Conservation (phyloP, 23 tunicate species). For the Clavelina lepadiformis region DNA sequence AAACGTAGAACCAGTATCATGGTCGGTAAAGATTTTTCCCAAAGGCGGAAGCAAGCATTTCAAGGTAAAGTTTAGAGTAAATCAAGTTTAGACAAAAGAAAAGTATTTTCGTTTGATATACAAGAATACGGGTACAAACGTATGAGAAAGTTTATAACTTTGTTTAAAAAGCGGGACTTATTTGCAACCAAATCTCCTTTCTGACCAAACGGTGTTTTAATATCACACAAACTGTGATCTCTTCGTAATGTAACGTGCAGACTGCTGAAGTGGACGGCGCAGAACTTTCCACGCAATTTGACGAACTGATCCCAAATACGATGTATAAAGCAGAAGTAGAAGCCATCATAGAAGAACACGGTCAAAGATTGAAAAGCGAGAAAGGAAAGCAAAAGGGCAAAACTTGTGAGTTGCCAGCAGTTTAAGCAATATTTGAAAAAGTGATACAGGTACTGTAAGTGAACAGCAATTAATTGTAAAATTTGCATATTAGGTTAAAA, state of each 20-base stretch:
- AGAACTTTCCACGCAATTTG: too few species aligned
- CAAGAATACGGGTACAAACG: too few species aligned
- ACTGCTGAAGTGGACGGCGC: conserved; percentile 11
- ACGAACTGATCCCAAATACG: conserved; percentile 47
- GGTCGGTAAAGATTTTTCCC: conserved; percentile 32
- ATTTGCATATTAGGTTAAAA: too few species aligned
- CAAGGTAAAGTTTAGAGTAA: conserved; percentile 6
- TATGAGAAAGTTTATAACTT: too few species aligned
- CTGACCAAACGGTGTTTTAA: too few species aligned
- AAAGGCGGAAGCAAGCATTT: conserved; percentile 3
- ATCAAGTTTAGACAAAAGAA: too few species aligned
- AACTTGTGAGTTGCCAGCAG: conserved; percentile 31
- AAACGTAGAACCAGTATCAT: conserved; percentile 20
- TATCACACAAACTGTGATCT: too few species aligned
- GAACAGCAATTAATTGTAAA: too few species aligned
- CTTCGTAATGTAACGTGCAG: too few species aligned
- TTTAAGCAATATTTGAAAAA: neutral
- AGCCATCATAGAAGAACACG: conserved; percentile 32
- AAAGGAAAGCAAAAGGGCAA: conserved; percentile 17
- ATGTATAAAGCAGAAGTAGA: conserved; percentile 37
- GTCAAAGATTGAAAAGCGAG: conserved; percentile 24
- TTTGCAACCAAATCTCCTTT: too few species aligned
- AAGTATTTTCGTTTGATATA: neutral
- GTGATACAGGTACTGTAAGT: too few species aligned
- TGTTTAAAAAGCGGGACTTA: too few species aligned